phyloP scores from a whole-genome alignment of 2,888 invertebrate genomes.

The Agrochola lychnidis region DNA sequence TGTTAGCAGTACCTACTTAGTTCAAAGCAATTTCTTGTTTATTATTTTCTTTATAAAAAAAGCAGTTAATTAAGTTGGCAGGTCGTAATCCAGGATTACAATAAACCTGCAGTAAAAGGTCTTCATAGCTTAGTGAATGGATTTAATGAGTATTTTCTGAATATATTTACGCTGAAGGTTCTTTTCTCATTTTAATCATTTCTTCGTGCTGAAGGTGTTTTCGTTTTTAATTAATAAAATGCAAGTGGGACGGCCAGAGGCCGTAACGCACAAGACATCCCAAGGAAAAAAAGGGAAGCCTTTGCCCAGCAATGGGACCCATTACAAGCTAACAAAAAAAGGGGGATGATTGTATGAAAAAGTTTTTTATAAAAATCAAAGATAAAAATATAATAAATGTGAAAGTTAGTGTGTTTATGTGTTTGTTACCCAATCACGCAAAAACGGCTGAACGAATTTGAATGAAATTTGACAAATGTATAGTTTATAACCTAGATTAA shows the following conservation, averaged over 20 bases:
- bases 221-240: conserved; percentile 40
- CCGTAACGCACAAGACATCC: too few species aligned
- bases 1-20: conserved; percentile 47
- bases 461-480: too few species aligned
- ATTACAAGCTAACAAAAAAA: too few species aligned
- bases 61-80: conserved; percentile 64
- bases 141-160: conserved; percentile 73
- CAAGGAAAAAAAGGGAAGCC: too few species aligned
- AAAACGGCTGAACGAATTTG: too few species aligned
- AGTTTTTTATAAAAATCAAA: too few species aligned
- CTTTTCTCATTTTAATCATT: conserved; percentile 58
- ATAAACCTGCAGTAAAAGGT: conserved; percentile 73
- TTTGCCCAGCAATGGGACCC: too few species aligned
- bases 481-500: too few species aligned
- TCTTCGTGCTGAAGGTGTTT: conserved; percentile 12
- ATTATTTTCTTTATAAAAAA: conserved; percentile 65
- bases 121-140: conserved; percentile 71
- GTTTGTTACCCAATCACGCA: too few species aligned
- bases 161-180: conserved; percentile 66
- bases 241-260: background rate
- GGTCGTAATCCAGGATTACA: conserved; percentile 67
- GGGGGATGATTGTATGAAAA: too few species aligned
- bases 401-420: too few species aligned
- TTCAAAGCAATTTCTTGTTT: conserved; percentile 48
- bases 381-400: too few species aligned